phyloP scores from a whole-genome alignment of 1,140 invertebrate genomes.

The Schlechtendalia chinensis region DNA sequence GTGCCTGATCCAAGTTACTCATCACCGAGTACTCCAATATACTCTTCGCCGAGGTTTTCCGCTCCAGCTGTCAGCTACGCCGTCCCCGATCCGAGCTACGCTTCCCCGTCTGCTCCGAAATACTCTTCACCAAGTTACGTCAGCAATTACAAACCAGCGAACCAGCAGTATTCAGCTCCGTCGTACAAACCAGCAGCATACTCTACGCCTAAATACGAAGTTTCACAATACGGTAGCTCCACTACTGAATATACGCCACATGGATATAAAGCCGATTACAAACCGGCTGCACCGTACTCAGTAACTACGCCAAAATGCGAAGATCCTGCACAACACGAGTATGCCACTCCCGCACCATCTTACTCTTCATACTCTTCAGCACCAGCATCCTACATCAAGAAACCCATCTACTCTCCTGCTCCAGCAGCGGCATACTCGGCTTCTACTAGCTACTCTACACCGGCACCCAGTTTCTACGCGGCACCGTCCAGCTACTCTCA shows the following conservation, averaged over 20 bases:
- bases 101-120: background rate
- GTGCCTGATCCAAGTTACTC: slow-evolving; percentile 27
- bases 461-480: background rate
- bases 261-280: slow-evolving; percentile 19
- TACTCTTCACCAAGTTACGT: background rate
- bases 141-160: background rate
- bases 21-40: slow-evolving; percentile 14
- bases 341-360: background rate
- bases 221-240: background rate
- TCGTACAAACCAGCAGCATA: slow-evolving; percentile 3
- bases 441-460: background rate
- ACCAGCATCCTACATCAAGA: background rate
- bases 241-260: slow-evolving; percentile 3
- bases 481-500: slow-evolving; percentile 17
- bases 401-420: background rate
- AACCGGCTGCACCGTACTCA: slow-evolving; percentile 8
- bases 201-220: slow-evolving; percentile 9
- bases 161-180: background rate
- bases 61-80: slow-evolving; percentile 23
- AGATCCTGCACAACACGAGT: background rate
- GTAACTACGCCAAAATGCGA: slow-evolving; percentile 28
- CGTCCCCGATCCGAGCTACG: slow-evolving; percentile 22
- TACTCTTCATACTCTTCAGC: background rate
- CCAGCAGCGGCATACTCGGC: background rate
- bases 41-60: slow-evolving; percentile 17